Percentiles rank a stretch among this genome's conserved stretches.
phyloP scores from a whole-genome alignment of 2,888 invertebrate species.

The Sceliomorpha sp. region DNA sequence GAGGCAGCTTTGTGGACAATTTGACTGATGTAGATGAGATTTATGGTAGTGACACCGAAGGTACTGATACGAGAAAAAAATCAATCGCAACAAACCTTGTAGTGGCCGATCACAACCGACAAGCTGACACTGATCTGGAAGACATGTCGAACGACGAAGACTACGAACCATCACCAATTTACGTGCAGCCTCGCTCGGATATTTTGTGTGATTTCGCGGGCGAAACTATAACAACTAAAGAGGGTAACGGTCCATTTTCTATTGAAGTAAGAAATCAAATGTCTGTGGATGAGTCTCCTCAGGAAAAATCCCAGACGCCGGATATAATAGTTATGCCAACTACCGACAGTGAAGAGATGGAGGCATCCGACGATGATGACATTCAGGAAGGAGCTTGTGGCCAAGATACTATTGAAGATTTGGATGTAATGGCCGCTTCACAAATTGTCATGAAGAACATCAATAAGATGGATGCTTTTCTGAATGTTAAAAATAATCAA shows the following conservation, averaged over 20 bases:
- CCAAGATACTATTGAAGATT: constrained; percentile 61
- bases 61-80: constrained; percentile 33
- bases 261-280: constrained; percentile 74
- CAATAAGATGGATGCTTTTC: constrained; percentile 67
- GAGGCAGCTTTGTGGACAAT: constrained; percentile 68
- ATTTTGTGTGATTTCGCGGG: constrained; percentile 71
- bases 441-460: constrained; percentile 73
- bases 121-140: constrained; percentile 74
- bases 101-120: constrained; percentile 57
- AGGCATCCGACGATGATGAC: constrained; percentile 74
- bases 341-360: constrained; percentile 77
- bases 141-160: constrained; percentile 73
- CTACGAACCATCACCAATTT: constrained; percentile 61
- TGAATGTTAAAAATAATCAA: constrained; percentile 61
- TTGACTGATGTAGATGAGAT: constrained; percentile 77
- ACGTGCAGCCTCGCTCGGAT: constrained; percentile 64
- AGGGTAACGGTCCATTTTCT: constrained; percentile 77
- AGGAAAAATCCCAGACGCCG: constrained; percentile 21
- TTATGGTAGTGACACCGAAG: constrained; percentile 71
- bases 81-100: constrained; percentile 49
- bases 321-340: constrained; percentile 65
- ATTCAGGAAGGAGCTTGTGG: constrained; percentile 64
- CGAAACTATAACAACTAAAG: constrained; percentile 75
- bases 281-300: constrained; percentile 58
- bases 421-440: constrained; percentile 69